phyloP scores from a whole-genome alignment of 2,888 invertebrate species.

The Eristalinus sepulchralis region DNA sequence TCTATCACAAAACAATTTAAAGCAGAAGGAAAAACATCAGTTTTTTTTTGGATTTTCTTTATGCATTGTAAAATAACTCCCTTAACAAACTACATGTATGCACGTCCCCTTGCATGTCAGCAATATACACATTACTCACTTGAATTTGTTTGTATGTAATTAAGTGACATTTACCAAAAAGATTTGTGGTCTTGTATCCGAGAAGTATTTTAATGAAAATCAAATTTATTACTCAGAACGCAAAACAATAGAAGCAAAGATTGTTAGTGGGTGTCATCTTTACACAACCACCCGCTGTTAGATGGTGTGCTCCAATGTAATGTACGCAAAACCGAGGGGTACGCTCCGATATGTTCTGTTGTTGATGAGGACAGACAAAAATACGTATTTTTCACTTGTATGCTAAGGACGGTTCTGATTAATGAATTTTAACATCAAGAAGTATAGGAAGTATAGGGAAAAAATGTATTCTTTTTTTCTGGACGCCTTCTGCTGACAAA shows the following conservation, averaged over 20 bases:
- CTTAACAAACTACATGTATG: not conserved
- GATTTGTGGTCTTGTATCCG: not conserved
- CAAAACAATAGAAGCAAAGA: conserved; percentile 47
- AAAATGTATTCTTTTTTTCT: conserved; percentile 44
- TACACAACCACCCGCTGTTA: conserved; percentile 63
- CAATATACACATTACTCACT: not conserved
- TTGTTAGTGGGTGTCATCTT: conserved; percentile 63
- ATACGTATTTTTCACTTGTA: conserved; percentile 49
- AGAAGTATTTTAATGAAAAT: conserved; percentile 43
- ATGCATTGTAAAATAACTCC: no score
- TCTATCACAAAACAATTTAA: no score
- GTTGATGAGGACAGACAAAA: conserved; percentile 25
- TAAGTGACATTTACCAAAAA: not conserved
- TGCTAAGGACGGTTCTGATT: conserved; percentile 69
- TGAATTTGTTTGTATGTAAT: not conserved
- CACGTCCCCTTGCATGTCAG: not conserved
- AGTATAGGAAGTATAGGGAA: conserved; percentile 24
- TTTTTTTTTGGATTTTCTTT: no score
- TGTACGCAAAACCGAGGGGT: conserved; percentile 23
- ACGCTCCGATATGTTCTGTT: conserved; percentile 33
- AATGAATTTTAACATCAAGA: conserved; percentile 42
- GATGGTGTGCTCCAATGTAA: conserved; percentile 18
- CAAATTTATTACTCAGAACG: conserved; percentile 46
- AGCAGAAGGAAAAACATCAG: no score
- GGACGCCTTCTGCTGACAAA: not conserved